Base-by-base conservation (phyloP, 1,140 invertebrate species). In the Eueides isabella region DNA sequence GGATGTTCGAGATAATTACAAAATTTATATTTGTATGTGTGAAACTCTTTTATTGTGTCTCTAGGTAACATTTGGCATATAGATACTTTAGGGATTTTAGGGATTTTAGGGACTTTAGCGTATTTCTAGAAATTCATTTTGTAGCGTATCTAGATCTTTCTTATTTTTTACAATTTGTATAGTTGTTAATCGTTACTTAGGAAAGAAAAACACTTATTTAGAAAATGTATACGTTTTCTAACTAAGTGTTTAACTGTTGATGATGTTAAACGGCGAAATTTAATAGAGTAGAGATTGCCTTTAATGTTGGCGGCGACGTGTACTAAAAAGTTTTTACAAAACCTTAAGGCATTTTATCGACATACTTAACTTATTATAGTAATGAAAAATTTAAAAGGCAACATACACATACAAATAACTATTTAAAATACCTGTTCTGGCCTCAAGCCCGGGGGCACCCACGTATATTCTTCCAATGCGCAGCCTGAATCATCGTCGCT, bases 401-500 rank as follows among this genome's bases (percentile, higher is more conserved):
- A 30, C 6, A 19, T 19, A 2, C 16, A 44, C 16, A 19, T 19
- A 44, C 41, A 44, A 19, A 19, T 16, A 44, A 16, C 41, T 44
- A 44, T 0, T 38, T 44, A 7, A 62, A 62, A 94, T 92, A 99
- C 98, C 96, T 99, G 98, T 94, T 99, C 98, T 12, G 98, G 98
- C 92, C 98, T 96, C 4, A 99, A 94, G 73, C 98, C 98, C 4
- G 98, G 97, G 44, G 99, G 99, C 62, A 99, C 98, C 98, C 98
- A 99, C 0, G 98, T 98, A 93, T 99, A 99, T 89, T 99, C 99
- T 87, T 99, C 98, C 62, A 99, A 94, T 5, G 98, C 98, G 88
- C 98, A 99, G 9, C 98, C 98, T 62, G 97, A 98, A 93, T 99
- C 98, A 87, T 99, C 98, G 92, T 99, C 98, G 62, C 97, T 98